Evolutionary conservation across 1,140 invertebrate genomes (phyloP), one percentile per base, ranked within the genome.

Genomic region (Colletes latitarsis): DNA sequence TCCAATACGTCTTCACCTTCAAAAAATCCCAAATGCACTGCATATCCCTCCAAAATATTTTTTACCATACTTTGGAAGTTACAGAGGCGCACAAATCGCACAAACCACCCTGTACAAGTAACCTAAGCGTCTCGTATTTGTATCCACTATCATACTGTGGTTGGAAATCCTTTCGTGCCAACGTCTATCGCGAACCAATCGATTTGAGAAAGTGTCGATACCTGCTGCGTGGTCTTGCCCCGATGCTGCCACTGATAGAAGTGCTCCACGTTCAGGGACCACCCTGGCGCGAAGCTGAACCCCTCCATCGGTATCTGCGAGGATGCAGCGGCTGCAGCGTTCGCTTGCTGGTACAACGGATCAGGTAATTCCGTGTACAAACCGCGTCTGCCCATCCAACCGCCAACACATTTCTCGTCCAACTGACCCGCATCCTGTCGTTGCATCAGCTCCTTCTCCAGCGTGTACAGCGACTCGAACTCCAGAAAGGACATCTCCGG

Each of bases 201-300:
- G 3, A 17, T 14, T 19, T n/a, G 43, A 19, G 8, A 41, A 62
- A 17, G 9, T 21, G 3, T 49, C 4, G 39, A 53, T 90, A 92
- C 91, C 91, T 92, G 89, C 81, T 90, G 89, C 9, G 90, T 92
- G 1, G 72, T 88, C 74, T 89, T 91, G n/a, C 90, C 90, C 4
- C 90, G 89, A 53, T 91, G 90, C 21, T 92, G 90, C 91, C 91
- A 92, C 78, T 91, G 91, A 87, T 91, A 92, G 63, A 90, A 92
- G 43, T 91, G 90, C 53, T 92, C 90, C 4, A 88, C 86, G 66
- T 90, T 91, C 14, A 92, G 71, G 0, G 90, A 90, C 91, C 91
- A 92, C 8, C 90, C 91, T 8, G 91, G 91, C 49, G 91, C 91
- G 57, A 91, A 92, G 63, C 91, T 92, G 66, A 90, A 91, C 21